Evolutionary conservation across 92 coral and sea anemone genomes (phyloP).

Genomic region (Pocillopora grandis): DNA sequence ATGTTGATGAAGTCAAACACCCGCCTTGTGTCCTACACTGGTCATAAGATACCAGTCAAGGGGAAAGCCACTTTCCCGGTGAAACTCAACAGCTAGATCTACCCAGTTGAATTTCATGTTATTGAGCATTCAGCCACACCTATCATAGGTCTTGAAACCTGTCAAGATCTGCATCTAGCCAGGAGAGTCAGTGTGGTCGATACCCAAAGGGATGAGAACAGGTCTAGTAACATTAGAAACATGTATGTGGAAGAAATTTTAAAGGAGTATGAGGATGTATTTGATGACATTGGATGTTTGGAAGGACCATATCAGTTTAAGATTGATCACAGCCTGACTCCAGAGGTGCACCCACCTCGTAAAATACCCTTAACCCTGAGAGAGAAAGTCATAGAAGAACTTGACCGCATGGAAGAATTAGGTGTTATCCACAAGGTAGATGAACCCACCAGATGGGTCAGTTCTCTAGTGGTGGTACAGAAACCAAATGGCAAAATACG

Average conservation of each 20-base stretch:
- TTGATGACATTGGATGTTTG: constrained; percentile 24
- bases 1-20: constrained; percentile 22
- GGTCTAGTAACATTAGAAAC: not conserved
- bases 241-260: not conserved
- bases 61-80: constrained; percentile 43
- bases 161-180: constrained; percentile 43
- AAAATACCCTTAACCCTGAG: not conserved
- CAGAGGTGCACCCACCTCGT: not conserved
- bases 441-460: no score
- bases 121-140: constrained; percentile 18
- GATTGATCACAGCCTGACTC: constrained; percentile 4
- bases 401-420: not conserved
- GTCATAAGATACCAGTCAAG: constrained; percentile 36
- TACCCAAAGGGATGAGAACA: constrained; percentile 14
- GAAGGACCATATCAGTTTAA: constrained; percentile 4
- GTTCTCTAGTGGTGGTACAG: not conserved
- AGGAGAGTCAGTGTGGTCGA: constrained; percentile 40
- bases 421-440: no score
- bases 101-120: constrained; percentile 55
- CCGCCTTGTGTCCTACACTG: constrained; percentile 55
- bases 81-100: constrained; percentile 27
- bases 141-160: constrained; percentile 35
- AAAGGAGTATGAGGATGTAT: constrained; percentile 7
- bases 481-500: constrained; percentile 57
- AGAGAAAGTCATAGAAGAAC: constrained; percentile 9